phyloP scores from a whole-genome alignment of 2,888 invertebrate species.

The Adela reaumurella region DNA sequence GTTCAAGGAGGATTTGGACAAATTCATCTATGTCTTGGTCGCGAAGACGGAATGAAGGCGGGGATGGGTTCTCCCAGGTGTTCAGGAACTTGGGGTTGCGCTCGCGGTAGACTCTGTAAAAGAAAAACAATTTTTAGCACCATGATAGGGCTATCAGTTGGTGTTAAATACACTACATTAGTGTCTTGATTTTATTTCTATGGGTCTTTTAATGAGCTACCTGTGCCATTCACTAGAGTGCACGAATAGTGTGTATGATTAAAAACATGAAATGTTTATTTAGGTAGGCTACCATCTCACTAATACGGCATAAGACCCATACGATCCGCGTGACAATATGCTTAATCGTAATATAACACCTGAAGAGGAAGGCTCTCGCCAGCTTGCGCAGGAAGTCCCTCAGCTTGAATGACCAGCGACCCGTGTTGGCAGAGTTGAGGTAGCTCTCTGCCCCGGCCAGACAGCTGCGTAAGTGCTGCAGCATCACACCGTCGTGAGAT shows the following conservation, averaged over 20 bases:
- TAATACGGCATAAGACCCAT: no score
- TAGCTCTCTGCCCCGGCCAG: conserved; percentile 82
- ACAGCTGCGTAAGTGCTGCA: conserved; percentile 73
- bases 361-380: conserved; percentile 61
- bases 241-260: no score
- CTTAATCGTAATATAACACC: no score
- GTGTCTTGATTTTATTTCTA: no score
- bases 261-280: no score
- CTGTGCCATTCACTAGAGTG: no score
- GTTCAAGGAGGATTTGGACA: conserved; percentile 70
- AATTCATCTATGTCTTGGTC: conserved; percentile 80
- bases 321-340: no score
- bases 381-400: conserved; percentile 66
- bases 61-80: conserved; percentile 68
- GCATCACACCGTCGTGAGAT: conserved; percentile 64
- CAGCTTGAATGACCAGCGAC: conserved; percentile 71
- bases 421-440: conserved; percentile 84
- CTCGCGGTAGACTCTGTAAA: conserved; percentile 60
- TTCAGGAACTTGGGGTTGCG: conserved; percentile 52
- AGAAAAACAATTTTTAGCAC: no score
- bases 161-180: no score
- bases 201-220: no score
- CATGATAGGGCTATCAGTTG: no score
- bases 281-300: no score
- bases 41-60: conserved; percentile 66